Evolutionary conservation across 1,140 invertebrate species (phyloP).

Genomic region (Penaeus chinensis): DNA sequence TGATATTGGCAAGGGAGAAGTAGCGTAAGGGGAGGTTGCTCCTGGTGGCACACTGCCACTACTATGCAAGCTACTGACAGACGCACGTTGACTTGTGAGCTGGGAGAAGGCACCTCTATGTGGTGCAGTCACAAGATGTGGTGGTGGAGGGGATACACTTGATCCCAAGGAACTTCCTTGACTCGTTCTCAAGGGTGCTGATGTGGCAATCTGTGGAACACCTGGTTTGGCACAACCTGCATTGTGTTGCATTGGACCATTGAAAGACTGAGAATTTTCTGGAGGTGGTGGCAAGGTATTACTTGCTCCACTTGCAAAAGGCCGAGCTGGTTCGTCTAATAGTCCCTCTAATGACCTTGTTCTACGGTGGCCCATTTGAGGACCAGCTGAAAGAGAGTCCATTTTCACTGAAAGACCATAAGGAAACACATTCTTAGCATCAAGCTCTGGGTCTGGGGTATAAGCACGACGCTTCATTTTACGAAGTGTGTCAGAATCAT

Average conservation of each 20-base stretch:
- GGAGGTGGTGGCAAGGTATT: slow-evolving; percentile 12
- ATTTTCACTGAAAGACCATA: slow-evolving; percentile 62
- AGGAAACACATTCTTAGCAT: slow-evolving; percentile 63
- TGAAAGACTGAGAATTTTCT: neutral
- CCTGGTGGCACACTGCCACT: slow-evolving; percentile 44
- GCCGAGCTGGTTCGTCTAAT: slow-evolving; percentile 71
- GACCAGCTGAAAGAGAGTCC: slow-evolving; percentile 24
- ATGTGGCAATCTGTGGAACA: slow-evolving; percentile 16
- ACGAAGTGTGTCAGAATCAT: slow-evolving; percentile 65
- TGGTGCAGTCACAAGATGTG: slow-evolving; percentile 22
- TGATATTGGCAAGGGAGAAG: slow-evolving; percentile 40
- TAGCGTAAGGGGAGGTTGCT: slow-evolving; percentile 44
- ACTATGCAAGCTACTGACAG: slow-evolving; percentile 53
- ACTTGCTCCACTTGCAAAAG: slow-evolving; percentile 30
- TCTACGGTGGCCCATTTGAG: slow-evolving; percentile 61
- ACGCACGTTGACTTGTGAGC: slow-evolving; percentile 51
- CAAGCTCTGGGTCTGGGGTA: slow-evolving; percentile 55
- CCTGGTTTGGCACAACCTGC: slow-evolving; percentile 4
- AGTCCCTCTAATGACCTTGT: slow-evolving; percentile 76
- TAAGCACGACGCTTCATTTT: slow-evolving; percentile 59
- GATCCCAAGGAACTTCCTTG: slow-evolving; percentile 13
- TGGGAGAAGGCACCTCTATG: slow-evolving; percentile 40
- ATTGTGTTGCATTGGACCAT: slow-evolving; percentile 7
- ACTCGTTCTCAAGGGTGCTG: slow-evolving; percentile 35
- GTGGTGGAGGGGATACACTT: slow-evolving; percentile 28